phyloP scores from a whole-genome alignment of 1,140 invertebrate genomes.

The Ptiloglossa arizonensis region DNA sequence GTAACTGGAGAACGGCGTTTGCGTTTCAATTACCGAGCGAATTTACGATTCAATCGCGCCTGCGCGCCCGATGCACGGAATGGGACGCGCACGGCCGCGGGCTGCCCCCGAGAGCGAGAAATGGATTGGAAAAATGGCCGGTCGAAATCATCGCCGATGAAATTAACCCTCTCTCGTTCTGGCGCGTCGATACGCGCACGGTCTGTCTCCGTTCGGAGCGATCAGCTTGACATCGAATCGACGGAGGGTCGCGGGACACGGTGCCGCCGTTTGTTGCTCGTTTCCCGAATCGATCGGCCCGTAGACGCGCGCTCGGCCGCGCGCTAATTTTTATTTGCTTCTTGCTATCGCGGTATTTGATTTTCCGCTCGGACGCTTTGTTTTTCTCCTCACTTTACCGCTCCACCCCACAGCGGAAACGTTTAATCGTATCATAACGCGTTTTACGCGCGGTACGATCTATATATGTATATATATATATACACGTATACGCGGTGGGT shows the following conservation, averaged over 20 bases:
- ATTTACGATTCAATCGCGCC: conserved; percentile 64
- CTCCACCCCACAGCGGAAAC: not conserved
- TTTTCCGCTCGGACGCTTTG: conserved; percentile 12
- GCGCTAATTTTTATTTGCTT: conserved; percentile 56
- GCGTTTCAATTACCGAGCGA: conserved; percentile 72
- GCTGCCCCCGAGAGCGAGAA: conserved; percentile 28
- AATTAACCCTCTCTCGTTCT: too few relatives aligned
- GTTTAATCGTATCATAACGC: conserved; percentile 6
- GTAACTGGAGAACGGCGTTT: conserved; percentile 67
- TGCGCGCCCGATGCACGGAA: conserved; percentile 40
- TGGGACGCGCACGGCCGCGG: not conserved
- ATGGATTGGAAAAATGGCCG: conserved; percentile 61
- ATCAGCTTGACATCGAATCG: conserved; percentile 33
- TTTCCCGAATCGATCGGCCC: not conserved
- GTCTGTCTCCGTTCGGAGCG: conserved; percentile 19
- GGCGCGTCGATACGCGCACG: too few relatives aligned
- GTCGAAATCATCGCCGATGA: conserved; percentile 58
- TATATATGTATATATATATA: too few relatives aligned
- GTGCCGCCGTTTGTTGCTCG: too few relatives aligned
- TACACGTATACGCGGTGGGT: too few relatives aligned
- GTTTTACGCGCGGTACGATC: not conserved
- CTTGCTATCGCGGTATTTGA: conserved; percentile 26
- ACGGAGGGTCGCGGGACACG: too few relatives aligned
- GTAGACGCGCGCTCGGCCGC: too few relatives aligned
- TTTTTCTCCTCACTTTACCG: not conserved